Evolutionary conservation across 1,140 invertebrate genomes (phyloP).

Genomic region (Campoletis sonorensis): DNA sequence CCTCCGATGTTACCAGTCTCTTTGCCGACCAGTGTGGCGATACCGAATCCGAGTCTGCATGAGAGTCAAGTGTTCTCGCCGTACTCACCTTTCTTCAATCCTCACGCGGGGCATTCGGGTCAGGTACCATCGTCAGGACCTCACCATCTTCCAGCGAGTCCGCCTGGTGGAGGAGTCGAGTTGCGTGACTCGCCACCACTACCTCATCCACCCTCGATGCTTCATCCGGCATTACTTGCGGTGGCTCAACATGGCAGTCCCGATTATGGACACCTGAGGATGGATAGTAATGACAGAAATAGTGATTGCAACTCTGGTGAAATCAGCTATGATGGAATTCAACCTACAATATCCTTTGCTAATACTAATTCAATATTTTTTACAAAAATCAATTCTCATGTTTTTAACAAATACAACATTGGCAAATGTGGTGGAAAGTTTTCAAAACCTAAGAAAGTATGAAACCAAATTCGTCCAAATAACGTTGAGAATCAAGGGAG

Average conservation of each 20-base stretch:
- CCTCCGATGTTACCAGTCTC: slow-evolving; percentile 91
- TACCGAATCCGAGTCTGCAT: slow-evolving; percentile 96
- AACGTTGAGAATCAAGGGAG: no score
- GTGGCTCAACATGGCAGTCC: slow-evolving; percentile 87
- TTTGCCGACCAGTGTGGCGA: slow-evolving; percentile 94
- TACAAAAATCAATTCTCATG: slow-evolving; percentile 39
- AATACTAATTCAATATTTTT: slow-evolving; percentile 64
- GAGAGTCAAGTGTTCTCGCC: slow-evolving; percentile 96
- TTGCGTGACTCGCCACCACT: slow-evolving; percentile 87
- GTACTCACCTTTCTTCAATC: slow-evolving; percentile 90
- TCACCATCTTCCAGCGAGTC: slow-evolving; percentile 78
- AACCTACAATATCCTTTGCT: slow-evolving; percentile 96
- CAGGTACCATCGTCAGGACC: slow-evolving; percentile 75
- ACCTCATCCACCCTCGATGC: slow-evolving; percentile 86
- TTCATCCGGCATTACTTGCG: slow-evolving; percentile 87
- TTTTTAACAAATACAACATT: slow-evolving; percentile 35
- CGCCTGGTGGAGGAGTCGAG: slow-evolving; percentile 81
- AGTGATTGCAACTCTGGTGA: slow-evolving; percentile 93
- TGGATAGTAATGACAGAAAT: slow-evolving; percentile 89
- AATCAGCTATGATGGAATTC: slow-evolving; percentile 91
- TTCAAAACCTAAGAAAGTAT: background rate
- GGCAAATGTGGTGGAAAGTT: slow-evolving; percentile 10
- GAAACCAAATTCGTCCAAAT: background rate
- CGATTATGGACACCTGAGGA: slow-evolving; percentile 84
- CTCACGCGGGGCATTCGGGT: slow-evolving; percentile 76